phyloP scores from a whole-genome alignment of 2,888 invertebrate species.

The Drosophila greeni region DNA sequence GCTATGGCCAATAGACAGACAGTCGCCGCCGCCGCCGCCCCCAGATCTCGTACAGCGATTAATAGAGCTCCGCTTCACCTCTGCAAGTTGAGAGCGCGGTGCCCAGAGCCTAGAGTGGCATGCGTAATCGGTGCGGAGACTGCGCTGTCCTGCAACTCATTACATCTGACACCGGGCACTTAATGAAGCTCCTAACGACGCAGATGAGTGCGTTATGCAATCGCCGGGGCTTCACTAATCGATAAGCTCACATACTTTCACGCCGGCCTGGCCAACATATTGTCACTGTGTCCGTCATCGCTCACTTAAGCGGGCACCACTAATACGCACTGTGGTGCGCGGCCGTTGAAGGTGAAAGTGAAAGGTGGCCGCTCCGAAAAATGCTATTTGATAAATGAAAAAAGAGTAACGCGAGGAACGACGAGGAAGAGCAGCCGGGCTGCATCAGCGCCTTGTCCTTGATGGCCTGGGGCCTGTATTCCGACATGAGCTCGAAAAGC shows the following conservation, averaged over 20 bases:
- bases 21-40: neutral
- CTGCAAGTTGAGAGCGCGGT: constrained; percentile 28
- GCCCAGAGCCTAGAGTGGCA: neutral
- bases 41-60: constrained; percentile 35
- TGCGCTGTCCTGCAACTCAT: constrained; percentile 40
- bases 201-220: constrained; percentile 47
- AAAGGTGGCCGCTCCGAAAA: constrained; percentile 52
- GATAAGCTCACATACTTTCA: constrained; percentile 29
- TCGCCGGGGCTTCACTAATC: constrained; percentile 27
- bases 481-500: constrained; percentile 9
- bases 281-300: constrained; percentile 34
- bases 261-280: constrained; percentile 16
- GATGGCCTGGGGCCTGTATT: constrained; percentile 41
- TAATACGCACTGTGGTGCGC: constrained; percentile 19
- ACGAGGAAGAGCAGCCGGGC: constrained; percentile 17
- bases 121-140: constrained; percentile 41
- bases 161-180: constrained; percentile 40
- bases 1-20: constrained; percentile 2
- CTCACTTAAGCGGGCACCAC: constrained; percentile 29
- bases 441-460: constrained; percentile 27
- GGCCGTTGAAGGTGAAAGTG: constrained; percentile 62
- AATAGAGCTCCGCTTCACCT: constrained; percentile 28
- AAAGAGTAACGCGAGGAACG: constrained; percentile 8
- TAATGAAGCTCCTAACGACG: constrained; percentile 52
- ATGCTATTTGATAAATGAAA: constrained; percentile 44